Percentiles rank a stretch among this genome's conserved stretches.
phyloP scores from a whole-genome alignment of 2,113 vertebrate genomes.

The Ceyx melanurus region DNA sequence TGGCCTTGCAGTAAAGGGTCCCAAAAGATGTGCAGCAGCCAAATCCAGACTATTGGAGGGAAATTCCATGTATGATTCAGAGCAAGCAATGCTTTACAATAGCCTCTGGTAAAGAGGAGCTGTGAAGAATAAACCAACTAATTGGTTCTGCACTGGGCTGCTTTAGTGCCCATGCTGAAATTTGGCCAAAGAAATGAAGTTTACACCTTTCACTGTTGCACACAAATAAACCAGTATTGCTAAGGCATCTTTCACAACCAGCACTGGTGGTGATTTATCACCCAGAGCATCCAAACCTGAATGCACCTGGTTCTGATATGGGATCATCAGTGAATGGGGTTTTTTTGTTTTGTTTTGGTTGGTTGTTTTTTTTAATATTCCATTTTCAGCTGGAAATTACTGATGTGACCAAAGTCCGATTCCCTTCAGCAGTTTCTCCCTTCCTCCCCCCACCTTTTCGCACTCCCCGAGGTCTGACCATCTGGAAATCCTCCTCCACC shows the following conservation, averaged over 20 bases:
- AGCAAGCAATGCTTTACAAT: not conserved
- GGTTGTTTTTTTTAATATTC: slow-evolving; percentile 33
- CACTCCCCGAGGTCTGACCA: slow-evolving; percentile 46
- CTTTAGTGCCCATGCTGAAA: slow-evolving; percentile 15
- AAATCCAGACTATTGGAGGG: not conserved
- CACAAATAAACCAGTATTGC: slow-evolving; percentile 31
- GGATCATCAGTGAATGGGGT: not conserved
- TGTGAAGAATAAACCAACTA: not conserved
- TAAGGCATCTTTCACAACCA: slow-evolving; percentile 24
- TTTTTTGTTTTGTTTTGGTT: not conserved
- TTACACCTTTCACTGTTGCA: slow-evolving; percentile 30
- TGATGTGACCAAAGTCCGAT: slow-evolving; percentile 71
- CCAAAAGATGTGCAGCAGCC: not conserved
- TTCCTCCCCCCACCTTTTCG: slow-evolving; percentile 54
- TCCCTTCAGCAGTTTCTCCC: slow-evolving; percentile 22
- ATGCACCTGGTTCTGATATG: slow-evolving; percentile 30
- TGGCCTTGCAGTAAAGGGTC: not conserved
- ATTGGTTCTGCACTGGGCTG: not conserved
- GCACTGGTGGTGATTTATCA: slow-evolving; percentile 23
- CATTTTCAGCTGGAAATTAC: slow-evolving; percentile 72
- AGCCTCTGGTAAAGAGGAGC: not conserved
- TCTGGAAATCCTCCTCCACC: slow-evolving; percentile 61
- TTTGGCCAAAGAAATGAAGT: slow-evolving; percentile 22
- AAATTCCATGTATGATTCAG: not conserved
- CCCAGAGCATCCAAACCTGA: slow-evolving; percentile 4